Percentiles rank a stretch among this genome's conserved stretches.
phyloP scores from a whole-genome alignment of 2,113 vertebrate species.

The Connochaetes taurinus region DNA sequence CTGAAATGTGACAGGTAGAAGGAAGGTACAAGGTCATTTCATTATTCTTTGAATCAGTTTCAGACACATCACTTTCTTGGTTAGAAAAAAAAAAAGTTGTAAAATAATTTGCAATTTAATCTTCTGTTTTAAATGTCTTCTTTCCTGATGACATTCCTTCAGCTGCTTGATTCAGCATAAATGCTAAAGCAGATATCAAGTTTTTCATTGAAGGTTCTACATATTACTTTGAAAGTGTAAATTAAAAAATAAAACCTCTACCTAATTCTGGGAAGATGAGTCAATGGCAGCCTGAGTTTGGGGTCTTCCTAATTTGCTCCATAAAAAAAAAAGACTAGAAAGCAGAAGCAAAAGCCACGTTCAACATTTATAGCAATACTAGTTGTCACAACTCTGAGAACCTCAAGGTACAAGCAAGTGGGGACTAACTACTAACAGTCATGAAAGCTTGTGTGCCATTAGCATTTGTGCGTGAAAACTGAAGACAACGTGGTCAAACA shows the following conservation, averaged over 20 bases:
- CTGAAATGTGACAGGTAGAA: not conserved
- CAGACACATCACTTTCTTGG: slow-evolving; percentile 11
- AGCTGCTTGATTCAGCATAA: not conserved
- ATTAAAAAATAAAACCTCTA: not conserved
- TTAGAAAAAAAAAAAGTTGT: not conserved
- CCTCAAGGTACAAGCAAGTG: not conserved
- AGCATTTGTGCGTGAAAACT: not conserved
- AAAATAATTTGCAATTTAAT: slow-evolving; percentile 11
- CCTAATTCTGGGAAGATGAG: not conserved
- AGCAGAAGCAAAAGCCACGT: not conserved
- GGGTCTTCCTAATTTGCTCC: not conserved
- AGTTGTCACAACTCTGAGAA: not conserved
- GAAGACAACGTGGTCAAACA: not conserved
- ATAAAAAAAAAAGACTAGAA: not conserved
- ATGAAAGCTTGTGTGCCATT: not conserved
- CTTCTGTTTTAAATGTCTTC: slow-evolving; percentile 46
- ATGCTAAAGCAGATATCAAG: not conserved
- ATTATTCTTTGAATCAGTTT: slow-evolving; percentile 48
- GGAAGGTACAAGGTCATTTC: slow-evolving; percentile 49
- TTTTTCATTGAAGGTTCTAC: not conserved
- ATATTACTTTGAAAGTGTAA: not conserved
- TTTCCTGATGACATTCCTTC: slow-evolving; percentile 23
- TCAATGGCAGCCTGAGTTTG: not conserved
- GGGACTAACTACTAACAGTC: not conserved
- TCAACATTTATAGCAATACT: not conserved